phyloP scores from a whole-genome alignment of 2,797 vertebrate genomes.

The Ctenopoma multispine region DNA sequence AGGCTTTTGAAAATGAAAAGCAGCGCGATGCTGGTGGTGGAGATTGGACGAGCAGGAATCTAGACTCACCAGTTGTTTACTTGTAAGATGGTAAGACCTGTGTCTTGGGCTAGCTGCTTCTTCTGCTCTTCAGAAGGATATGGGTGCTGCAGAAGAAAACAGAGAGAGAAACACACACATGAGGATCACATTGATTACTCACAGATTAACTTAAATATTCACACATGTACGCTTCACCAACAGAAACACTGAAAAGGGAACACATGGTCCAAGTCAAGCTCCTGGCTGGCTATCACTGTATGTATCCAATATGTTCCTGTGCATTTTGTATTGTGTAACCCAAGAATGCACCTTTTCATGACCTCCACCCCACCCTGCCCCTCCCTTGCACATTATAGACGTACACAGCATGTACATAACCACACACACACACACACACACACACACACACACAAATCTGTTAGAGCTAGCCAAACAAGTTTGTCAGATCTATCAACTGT shows the following conservation, averaged over 20 bases:
- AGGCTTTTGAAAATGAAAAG: constrained; percentile 79
- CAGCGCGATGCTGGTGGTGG: constrained; percentile 73
- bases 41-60: constrained; percentile 71
- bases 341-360: constrained; percentile 72
- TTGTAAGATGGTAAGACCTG: constrained; percentile 99
- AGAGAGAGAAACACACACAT: constrained; percentile 52
- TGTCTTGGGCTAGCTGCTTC: constrained; percentile 99
- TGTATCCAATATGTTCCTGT: constrained; percentile 48
- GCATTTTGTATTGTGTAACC: constrained; percentile 73
- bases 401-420: constrained; percentile 43
- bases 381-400: constrained; percentile 66
- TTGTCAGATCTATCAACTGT: constrained; percentile 77
- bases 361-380: constrained; percentile 73
- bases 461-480: constrained; percentile 80
- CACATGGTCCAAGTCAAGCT: constrained; percentile 38
- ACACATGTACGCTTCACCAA: constrained; percentile 30
- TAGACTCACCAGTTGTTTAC: constrained; percentile 99
- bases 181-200: constrained; percentile 39
- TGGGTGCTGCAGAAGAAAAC: constrained; percentile 93
- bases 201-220: constrained; percentile 57
- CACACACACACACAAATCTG: constrained; percentile 61
- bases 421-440: constrained; percentile 21
- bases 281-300: constrained; percentile 34
- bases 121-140: constrained; percentile 99
- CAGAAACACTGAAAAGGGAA: constrained; percentile 11